Conservation (phyloP, 2,113 vertebrate species). For the Ornithorhynchus anatinus region DNA sequence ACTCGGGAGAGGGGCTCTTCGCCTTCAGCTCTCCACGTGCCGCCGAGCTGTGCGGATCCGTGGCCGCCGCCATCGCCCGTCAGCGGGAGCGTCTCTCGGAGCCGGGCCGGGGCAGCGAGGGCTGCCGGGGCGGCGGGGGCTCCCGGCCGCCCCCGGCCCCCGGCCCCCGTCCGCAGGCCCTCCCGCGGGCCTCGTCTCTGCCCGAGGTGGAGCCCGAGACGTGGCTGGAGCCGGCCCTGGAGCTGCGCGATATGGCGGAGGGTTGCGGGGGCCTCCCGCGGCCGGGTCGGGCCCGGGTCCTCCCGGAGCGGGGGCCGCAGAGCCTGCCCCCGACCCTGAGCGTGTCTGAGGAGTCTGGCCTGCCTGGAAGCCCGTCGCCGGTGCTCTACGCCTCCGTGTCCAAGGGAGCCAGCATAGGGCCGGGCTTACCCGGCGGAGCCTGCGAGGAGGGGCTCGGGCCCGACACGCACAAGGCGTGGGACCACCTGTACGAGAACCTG, state of each 20-base stretch:
- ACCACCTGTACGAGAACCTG: slow-evolving; percentile 75
- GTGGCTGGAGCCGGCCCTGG: slow-evolving; percentile 1
- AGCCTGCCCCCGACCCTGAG: slow-evolving; percentile 3
- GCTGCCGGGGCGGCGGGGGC: rapidly evolving
- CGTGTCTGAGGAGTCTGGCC: rapidly evolving
- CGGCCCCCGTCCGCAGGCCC: slow-evolving; percentile 25
- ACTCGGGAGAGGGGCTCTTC: slow-evolving; percentile 85
- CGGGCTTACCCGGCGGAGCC: no score
- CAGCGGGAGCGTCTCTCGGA: slow-evolving; percentile 42
- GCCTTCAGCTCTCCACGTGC: slow-evolving; percentile 77
- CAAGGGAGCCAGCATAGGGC: slow-evolving; percentile 27
- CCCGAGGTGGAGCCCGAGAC: slow-evolving; percentile 49
- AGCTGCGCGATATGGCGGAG: no score
- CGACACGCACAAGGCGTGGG: rapidly evolving
- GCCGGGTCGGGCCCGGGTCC: background rate
- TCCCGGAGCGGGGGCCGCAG: slow-evolving; percentile 23
- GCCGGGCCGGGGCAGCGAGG: slow-evolving; percentile 16
- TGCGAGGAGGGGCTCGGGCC: slow-evolving; percentile 2
- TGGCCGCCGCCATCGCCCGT: slow-evolving; percentile 67
- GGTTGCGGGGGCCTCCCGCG: background rate
- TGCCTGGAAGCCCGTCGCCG: rapidly evolving
- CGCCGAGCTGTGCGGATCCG: slow-evolving; percentile 64
- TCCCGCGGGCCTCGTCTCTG: slow-evolving; percentile 46
- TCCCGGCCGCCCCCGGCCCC: background rate
- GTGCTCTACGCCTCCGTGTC: slow-evolving; percentile 22